These are phyloP conservation scores for Melanostoma scalare DNA, from an alignment of 2,888 invertebrate genomes.

Conservation along the genomic window DNA sequence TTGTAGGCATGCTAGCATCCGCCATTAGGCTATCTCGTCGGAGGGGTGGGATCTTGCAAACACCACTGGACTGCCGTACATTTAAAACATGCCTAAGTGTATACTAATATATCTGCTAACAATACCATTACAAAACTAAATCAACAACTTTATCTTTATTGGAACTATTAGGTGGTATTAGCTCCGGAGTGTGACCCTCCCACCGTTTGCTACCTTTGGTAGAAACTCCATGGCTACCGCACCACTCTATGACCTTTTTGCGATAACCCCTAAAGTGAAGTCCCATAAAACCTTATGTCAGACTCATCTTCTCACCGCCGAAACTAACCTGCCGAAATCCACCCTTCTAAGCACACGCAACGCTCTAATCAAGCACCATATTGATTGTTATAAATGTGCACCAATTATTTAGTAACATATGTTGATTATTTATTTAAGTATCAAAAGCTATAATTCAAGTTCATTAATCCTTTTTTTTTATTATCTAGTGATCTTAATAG, in stretches of 20 bases:
- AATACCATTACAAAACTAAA: not conserved
- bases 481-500: no score
- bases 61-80: constrained; percentile 4
- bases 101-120: not conserved
- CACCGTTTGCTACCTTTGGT: not conserved
- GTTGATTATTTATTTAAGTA: no score
- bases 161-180: not conserved
- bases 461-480: no score
- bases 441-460: no score
- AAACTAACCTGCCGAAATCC: no score
- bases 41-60: not conserved
- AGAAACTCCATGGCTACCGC: constrained; percentile 4
- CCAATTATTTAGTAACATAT: no score
- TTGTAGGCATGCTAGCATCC: not conserved
- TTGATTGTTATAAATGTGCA: no score
- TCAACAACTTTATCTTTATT: no score
- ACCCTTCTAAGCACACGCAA: no score
- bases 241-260: not conserved
- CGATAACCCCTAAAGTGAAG: not conserved
- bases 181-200: not conserved
- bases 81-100: not conserved
- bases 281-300: no score
- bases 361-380: no score
- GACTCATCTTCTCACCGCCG: no score
- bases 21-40: not conserved